Conservation (phyloP, 2,888 invertebrate species). For the Dysmachus trigonus region DNA sequence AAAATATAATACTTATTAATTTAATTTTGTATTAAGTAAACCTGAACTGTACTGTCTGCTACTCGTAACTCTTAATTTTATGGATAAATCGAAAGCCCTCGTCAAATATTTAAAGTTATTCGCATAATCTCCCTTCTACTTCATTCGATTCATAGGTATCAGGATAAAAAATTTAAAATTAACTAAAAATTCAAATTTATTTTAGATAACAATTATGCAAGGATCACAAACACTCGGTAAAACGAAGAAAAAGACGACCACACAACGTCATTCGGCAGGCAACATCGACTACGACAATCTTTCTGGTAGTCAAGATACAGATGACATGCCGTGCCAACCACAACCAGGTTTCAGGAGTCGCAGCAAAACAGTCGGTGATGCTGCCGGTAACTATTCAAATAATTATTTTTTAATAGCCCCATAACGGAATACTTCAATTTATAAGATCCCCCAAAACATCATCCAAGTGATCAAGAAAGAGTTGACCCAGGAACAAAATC, state of each 20-base stretch:
- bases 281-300: slow-evolving; percentile 86
- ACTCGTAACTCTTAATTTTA: no score
- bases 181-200: neutral
- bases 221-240: slow-evolving; percentile 85
- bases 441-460: slow-evolving; percentile 51
- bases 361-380: slow-evolving; percentile 91
- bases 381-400: slow-evolving; percentile 69
- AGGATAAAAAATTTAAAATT: neutral
- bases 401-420: slow-evolving; percentile 24
- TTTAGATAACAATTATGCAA: slow-evolving; percentile 73
- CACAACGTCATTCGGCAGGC: slow-evolving; percentile 82
- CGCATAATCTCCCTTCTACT: no score
- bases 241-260: slow-evolving; percentile 78
- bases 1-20: no score
- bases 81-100: no score
- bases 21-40: no score
- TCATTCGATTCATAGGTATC: no score
- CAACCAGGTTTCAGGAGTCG: slow-evolving; percentile 76
- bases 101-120: no score
- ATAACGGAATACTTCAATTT: slow-evolving; percentile 38
- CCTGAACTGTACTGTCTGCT: no score
- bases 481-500: slow-evolving; percentile 82
- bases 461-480: slow-evolving; percentile 67
- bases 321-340: slow-evolving; percentile 66
- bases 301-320: slow-evolving; percentile 79